Base-by-base conservation (phyloP, 2,888 invertebrate species). In the Atethmia centrago region DNA sequence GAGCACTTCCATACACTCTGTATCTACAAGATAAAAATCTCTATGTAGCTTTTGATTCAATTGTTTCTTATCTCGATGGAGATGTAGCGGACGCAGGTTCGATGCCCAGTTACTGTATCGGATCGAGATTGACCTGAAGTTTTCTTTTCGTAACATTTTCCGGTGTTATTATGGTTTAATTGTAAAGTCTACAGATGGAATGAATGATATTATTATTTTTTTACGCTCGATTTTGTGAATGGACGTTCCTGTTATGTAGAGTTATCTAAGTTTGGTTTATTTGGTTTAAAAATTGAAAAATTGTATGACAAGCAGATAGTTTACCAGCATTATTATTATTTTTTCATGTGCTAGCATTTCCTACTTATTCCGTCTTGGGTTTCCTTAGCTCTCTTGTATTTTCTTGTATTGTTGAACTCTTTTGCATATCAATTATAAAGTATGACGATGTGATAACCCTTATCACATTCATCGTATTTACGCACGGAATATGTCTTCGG, bases 1-100 rank as follows among this genome's bases (percentile, higher is more conserved):
- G 80, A 85, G 83, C 73, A 74, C 77, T 84, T 86, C 79, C 72
- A 80, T 85, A 68, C 56, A 59, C 67, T 82, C 67, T 66, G 64
- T 73, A 80, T 76, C 74, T 71, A 66, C 53, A 66, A 75, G 87
- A 85, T 88, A 80, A 74, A 72, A 82, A 88, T 89, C 88, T 86
- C 72, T 67, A 65, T 65, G 71, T 80, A 75, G 76, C 80, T 76
- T 88, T 90, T 87, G 91, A 93, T 93, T 94, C 93, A 93, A 93
- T 93, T 93, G 93, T 93, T 88, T 71, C 86, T 90, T 93, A 93
- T 93, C 93, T 89, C 80, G 91, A 90, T 91, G 89, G 84, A 90
- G 90, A 88, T 83, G 89, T 87, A 85, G 88, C 86, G 87, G 87
- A 82, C 75, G 75, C 78, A 88, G 82, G 93, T 91, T 93, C 93